These are phyloP conservation scores for Megaptera novaeangliae DNA, from an alignment of 2,113 vertebrate species.

Conservation along the genomic window DNA sequence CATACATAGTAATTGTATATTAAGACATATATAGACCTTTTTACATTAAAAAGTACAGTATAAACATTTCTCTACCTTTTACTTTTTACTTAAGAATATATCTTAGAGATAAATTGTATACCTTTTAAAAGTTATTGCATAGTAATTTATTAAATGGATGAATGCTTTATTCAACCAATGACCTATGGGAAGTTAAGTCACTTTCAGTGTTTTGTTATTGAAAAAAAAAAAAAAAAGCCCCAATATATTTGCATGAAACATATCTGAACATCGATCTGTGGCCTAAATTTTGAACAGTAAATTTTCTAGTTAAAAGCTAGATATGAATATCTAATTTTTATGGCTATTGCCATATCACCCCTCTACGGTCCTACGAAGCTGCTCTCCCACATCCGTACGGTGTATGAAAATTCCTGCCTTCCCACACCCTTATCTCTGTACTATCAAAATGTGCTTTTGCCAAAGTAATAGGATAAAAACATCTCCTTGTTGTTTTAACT, in stretches of 20 bases:
- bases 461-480: neutral
- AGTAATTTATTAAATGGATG: neutral
- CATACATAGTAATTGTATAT: neutral
- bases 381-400: neutral
- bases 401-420: neutral
- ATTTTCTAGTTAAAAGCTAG: neutral
- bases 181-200: neutral
- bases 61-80: neutral
- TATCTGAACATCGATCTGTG: neutral
- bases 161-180: neutral
- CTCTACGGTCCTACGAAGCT: neutral
- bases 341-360: neutral
- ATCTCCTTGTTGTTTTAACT: neutral
- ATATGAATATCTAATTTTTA: neutral
- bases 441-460: neutral
- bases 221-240: neutral
- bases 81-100: neutral
- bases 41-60: neutral
- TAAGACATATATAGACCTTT: neutral
- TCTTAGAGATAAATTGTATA: neutral
- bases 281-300: neutral
- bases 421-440: neutral
- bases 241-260: neutral
- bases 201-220: neutral
- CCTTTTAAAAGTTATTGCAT: neutral